Percentiles rank a stretch among this genome's conserved stretches.
Conservation (phyloP, 1,140 invertebrate genomes). For the Micrasema longulum region DNA sequence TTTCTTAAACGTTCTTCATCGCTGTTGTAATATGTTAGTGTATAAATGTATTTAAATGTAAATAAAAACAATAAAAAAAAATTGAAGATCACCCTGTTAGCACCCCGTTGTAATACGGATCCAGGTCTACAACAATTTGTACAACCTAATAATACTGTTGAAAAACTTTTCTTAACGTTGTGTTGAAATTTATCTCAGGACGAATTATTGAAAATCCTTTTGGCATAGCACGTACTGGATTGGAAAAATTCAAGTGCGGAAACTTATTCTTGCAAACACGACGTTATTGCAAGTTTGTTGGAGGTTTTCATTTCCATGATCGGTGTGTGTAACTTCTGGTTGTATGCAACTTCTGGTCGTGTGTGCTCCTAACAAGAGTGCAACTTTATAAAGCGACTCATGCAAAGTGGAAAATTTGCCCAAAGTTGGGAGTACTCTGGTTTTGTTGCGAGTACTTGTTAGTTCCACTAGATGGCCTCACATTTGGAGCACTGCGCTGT, state of each 20-base stretch:
- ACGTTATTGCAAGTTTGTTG: slow-evolving; percentile 24
- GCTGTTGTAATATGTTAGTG: no score
- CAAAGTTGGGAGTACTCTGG: slow-evolving; percentile 29
- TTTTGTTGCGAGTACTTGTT: slow-evolving; percentile 45
- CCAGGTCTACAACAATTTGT: no score
- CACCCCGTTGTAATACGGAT: no score
- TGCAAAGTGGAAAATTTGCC: slow-evolving; percentile 34
- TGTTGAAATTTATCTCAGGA: no score
- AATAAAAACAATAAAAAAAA: no score
- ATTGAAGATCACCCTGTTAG: no score
- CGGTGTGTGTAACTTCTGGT: neutral
- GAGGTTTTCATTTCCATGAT: slow-evolving; percentile 32
- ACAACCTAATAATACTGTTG: no score
- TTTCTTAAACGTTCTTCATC: no score
- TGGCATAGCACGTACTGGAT: neutral
- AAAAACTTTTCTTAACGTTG: no score
- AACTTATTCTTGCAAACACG: slow-evolving; percentile 2
- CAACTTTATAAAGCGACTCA: slow-evolving; percentile 33
- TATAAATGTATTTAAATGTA: no score
- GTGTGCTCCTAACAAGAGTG: slow-evolving; percentile 23
- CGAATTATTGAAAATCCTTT: neutral
- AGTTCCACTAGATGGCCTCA: slow-evolving; percentile 43
- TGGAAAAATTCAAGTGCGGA: neutral
- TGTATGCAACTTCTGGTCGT: slow-evolving; percentile 9
- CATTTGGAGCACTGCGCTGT: slow-evolving; percentile 27